Conservation (phyloP, 2,888 invertebrate genomes). For the Helicoverpa assulta region DNA sequence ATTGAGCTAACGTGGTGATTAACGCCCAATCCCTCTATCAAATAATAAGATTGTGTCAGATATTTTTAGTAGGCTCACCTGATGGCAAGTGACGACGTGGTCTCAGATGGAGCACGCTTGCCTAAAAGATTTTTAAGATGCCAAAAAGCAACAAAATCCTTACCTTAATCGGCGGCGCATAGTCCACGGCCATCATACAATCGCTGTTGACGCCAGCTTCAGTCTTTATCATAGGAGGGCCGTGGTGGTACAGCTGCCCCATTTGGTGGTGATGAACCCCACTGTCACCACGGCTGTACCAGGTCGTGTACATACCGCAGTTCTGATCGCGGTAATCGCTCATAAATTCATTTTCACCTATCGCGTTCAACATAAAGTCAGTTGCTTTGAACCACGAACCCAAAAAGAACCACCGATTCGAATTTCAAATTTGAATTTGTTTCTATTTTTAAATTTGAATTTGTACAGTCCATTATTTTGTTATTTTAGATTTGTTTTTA, state of each 20-base stretch:
- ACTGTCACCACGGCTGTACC: conserved; percentile 89
- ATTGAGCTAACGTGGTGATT: too few species aligned
- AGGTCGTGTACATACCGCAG: conserved; percentile 89
- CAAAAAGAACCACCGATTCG: conserved; percentile 27
- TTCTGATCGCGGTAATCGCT: conserved; percentile 84
- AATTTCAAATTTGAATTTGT: conserved; percentile 22
- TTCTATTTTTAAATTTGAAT: conserved; percentile 1
- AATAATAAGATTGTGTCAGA: too few species aligned
- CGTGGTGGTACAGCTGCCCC: conserved; percentile 89
- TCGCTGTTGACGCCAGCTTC: conserved; percentile 91
- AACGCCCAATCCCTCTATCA: too few species aligned
- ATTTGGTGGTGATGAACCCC: conserved; percentile 89
- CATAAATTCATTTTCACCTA: conserved; percentile 80
- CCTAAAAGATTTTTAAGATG: too few species aligned
- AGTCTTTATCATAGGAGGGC: conserved; percentile 91
- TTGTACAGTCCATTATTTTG: conserved; percentile 38
- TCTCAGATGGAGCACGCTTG: too few species aligned
- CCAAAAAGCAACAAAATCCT: conserved; percentile 54
- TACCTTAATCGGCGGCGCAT: conserved; percentile 92
- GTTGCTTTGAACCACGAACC: conserved; percentile 25
- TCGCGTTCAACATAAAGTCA: conserved; percentile 65
- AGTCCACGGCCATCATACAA: conserved; percentile 92
- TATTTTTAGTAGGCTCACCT: too few species aligned
- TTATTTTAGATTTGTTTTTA: conserved; percentile 24
- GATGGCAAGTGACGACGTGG: too few species aligned